phyloP scores from a whole-genome alignment of 2,888 invertebrate species.

The Drosophila demipolita region DNA sequence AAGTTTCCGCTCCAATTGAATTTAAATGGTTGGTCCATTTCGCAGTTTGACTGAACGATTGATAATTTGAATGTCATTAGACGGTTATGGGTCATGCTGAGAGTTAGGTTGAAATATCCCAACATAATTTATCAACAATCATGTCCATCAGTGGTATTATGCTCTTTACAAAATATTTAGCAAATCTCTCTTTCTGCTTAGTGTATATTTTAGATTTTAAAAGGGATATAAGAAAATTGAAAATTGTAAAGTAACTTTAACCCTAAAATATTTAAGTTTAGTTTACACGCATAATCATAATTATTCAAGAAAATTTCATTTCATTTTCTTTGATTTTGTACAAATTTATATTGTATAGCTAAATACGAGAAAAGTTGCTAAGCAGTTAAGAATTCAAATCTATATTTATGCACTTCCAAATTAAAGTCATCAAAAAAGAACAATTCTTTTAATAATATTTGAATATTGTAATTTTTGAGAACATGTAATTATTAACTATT shows the following conservation, averaged over 20 bases:
- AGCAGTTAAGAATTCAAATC: background rate
- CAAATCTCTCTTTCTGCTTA: background rate
- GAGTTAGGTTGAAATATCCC: slow-evolving; percentile 7
- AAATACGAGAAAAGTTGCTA: background rate
- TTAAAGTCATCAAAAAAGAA: background rate
- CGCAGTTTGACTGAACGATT: slow-evolving; percentile 42
- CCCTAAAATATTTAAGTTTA: background rate
- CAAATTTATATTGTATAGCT: background rate
- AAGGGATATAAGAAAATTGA: background rate
- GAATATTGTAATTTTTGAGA: background rate
- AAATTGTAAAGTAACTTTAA: background rate
- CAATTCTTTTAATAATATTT: background rate
- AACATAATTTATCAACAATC: slow-evolving; percentile 27
- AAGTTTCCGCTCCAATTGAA: slow-evolving; percentile 28
- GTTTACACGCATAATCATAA: background rate
- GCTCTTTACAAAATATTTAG: background rate
- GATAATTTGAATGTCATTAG: slow-evolving; percentile 62
- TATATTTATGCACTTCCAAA: background rate
- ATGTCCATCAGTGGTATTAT: background rate
- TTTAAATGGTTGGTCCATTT: slow-evolving; percentile 44
- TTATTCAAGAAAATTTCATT: no score
- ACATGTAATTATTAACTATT: background rate
- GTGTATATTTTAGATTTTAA: background rate
- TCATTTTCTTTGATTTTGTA: background rate
- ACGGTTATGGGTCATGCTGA: slow-evolving; percentile 5